These are phyloP conservation scores for Stegophylla sp. DNA, from an alignment of 2,888 invertebrate genomes.

Conservation along the genomic window DNA sequence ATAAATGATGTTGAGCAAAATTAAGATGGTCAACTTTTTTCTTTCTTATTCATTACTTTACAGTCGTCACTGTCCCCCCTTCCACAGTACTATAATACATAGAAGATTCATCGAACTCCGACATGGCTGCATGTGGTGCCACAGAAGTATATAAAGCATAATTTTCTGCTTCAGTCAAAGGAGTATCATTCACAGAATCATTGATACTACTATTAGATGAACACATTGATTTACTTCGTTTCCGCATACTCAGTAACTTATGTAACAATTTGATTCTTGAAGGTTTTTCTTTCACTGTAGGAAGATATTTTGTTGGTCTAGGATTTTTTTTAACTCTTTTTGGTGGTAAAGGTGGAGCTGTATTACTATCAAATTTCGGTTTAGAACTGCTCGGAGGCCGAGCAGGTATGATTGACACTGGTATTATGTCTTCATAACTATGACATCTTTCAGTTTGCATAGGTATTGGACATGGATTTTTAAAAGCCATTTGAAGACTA, in stretches of 20 bases:
- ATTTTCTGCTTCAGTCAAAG: conserved; percentile 85
- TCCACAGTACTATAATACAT: conserved; percentile 87
- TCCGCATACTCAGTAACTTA: conserved; percentile 67
- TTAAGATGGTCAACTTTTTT: conserved; percentile 2
- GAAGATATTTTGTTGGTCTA: conserved; percentile 69
- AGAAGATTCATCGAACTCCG: conserved; percentile 87
- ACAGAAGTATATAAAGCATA: conserved; percentile 86
- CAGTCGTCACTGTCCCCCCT: conserved; percentile 63
- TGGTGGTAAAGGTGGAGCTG: conserved; percentile 79
- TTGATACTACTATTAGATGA: conserved; percentile 60
- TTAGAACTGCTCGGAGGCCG: conserved; percentile 66
- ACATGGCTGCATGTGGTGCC: conserved; percentile 84
- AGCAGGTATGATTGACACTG: conserved; percentile 66
- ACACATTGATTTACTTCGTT: conserved; percentile 58
- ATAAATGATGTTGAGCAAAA: conserved; percentile 43
- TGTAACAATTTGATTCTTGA: conserved; percentile 71
- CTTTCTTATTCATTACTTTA: conserved; percentile 28
- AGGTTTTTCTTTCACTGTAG: conserved; percentile 67
- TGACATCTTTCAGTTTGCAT: conserved; percentile 64
- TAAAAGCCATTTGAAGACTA: conserved; percentile 84
- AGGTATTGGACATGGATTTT: conserved; percentile 76
- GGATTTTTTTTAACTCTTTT: conserved; percentile 69
- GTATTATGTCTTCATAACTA: conserved; percentile 73
- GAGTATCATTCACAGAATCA: conserved; percentile 66
- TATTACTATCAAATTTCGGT: conserved; percentile 61